These are phyloP conservation scores for Drosophila mayaguana DNA, from an alignment of 2,888 invertebrate genomes.

Conservation along the genomic window DNA sequence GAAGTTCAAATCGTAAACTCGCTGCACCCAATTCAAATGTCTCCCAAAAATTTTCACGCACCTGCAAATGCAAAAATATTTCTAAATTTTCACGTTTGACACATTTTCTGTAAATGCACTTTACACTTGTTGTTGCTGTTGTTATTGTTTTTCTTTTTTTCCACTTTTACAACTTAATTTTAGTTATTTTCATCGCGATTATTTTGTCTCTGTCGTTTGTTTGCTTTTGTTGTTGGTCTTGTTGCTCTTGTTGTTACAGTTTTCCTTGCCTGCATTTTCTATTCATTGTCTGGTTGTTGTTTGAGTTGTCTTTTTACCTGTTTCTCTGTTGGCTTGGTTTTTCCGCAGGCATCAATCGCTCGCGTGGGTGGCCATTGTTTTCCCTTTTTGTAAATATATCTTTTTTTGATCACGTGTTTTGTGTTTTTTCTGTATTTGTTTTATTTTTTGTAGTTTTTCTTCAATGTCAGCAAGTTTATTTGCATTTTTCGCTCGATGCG, in stretches of 20 bases:
- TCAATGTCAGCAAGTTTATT: conserved; percentile 68
- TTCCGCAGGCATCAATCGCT: conserved; percentile 38
- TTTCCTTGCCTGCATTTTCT: conserved; percentile 60
- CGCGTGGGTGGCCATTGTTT: conserved; percentile 65
- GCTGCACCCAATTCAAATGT: conserved; percentile 33
- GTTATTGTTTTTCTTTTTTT: conserved; percentile 7
- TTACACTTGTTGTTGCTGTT: conserved; percentile 22
- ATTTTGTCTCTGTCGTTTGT: conserved; percentile 53
- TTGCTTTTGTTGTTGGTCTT: conserved; percentile 28
- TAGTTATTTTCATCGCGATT: conserved; percentile 62
- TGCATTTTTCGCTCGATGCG: conserved; percentile 39
- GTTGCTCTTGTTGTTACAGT: conserved; percentile 29
- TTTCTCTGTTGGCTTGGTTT: conserved; percentile 36
- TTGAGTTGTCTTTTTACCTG: conserved; percentile 47
- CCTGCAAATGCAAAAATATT: conserved; percentile 48
- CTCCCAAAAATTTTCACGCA: conserved; percentile 32
- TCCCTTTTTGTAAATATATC: conserved; percentile 31
- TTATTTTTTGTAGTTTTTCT: conserved; percentile 20
- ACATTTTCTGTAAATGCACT: conserved; percentile 62
- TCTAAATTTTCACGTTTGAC: conserved; percentile 54
- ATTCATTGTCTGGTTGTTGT: conserved; percentile 17
- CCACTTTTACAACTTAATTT: conserved; percentile 66
- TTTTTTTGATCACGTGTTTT: conserved; percentile 65
- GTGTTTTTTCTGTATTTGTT: conserved; percentile 24
- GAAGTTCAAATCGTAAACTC: neutral